phyloP scores from a whole-genome alignment of 2,888 invertebrate species.

The Pristionchus maxplancki region DNA sequence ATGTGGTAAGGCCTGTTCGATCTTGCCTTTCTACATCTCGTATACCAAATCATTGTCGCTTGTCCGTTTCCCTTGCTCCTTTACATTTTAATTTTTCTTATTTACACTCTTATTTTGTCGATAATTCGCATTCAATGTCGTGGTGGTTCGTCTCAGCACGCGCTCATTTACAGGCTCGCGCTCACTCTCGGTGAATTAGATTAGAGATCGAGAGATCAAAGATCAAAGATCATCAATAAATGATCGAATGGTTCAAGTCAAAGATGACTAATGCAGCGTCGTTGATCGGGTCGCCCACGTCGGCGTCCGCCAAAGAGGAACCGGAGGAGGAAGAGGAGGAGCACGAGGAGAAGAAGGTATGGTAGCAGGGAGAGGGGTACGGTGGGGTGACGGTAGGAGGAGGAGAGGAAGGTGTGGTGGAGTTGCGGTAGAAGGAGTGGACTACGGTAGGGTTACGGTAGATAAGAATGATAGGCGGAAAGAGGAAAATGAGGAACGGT shows the following conservation, averaged over 20 bases:
- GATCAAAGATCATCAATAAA: constrained; percentile 1
- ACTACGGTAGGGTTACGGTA: background rate
- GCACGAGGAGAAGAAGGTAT: background rate
- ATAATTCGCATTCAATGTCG: background rate
- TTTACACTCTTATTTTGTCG: background rate
- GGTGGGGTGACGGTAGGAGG: background rate
- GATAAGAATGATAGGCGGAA: background rate
- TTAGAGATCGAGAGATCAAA: background rate
- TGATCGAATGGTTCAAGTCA: background rate
- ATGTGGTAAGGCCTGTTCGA: no score
- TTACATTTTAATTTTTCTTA: background rate
- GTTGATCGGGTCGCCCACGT: background rate
- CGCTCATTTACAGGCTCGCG: background rate
- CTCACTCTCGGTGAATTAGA: background rate
- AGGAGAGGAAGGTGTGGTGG: background rate
- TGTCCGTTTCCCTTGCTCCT: background rate
- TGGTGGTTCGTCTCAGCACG: background rate
- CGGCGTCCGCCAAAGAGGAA: background rate
- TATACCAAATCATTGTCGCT: no score
- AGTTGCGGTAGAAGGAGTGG: no score
- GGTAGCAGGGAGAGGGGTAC: background rate
- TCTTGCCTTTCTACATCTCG: no score
- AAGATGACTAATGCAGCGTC: background rate
- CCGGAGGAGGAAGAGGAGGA: constrained; percentile 1
- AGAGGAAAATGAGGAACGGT: no score